A percentile compares a stretch with the other conserved stretches of the same genome.
phyloP scores from a whole-genome alignment of 2,888 invertebrate species.

The Amphimallon solstitiale region DNA sequence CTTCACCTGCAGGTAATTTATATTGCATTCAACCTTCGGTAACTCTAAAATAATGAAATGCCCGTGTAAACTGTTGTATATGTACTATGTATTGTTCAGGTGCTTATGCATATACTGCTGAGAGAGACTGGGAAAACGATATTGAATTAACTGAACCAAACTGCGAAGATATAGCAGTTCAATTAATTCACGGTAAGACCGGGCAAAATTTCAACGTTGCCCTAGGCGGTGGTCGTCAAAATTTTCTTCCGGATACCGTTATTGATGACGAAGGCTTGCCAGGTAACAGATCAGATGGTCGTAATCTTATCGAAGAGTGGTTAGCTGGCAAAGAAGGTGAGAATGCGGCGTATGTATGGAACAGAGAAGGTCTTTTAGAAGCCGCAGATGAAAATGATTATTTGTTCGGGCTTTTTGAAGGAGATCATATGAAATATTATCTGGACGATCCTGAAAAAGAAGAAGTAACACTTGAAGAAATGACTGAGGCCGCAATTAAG shows the following conservation, averaged over 20 bases:
- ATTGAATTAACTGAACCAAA: constrained; percentile 65
- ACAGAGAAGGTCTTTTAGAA: constrained; percentile 68
- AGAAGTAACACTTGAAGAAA: constrained; percentile 80
- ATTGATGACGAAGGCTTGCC: constrained; percentile 64
- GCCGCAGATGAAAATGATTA: constrained; percentile 68
- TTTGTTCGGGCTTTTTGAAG: constrained; percentile 53
- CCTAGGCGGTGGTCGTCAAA: constrained; percentile 78
- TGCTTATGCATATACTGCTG: constrained; percentile 76
- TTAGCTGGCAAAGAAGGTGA: constrained; percentile 63
- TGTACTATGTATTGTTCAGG: constrained; percentile 58
- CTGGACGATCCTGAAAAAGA: constrained; percentile 67
- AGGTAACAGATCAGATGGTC: constrained; percentile 71
- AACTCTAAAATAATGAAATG: neutral
- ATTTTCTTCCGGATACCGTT: constrained; percentile 69
- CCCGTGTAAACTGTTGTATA: neutral
- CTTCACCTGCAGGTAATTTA: constrained; percentile 71
- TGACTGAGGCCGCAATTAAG: constrained; percentile 79
- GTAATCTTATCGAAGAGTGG: constrained; percentile 77
- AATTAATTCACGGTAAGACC: constrained; percentile 73
- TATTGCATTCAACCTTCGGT: too few species aligned
- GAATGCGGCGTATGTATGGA: constrained; percentile 67
- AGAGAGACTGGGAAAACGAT: constrained; percentile 80
- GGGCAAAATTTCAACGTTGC: constrained; percentile 78
- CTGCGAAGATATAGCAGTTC: constrained; percentile 79
- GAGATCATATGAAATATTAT: constrained; percentile 67